Evolutionary conservation across 2,797 vertebrate genomes (phyloP), one percentile per base, ranked within the genome.

Genomic region (Steatocranus sp.): DNA sequence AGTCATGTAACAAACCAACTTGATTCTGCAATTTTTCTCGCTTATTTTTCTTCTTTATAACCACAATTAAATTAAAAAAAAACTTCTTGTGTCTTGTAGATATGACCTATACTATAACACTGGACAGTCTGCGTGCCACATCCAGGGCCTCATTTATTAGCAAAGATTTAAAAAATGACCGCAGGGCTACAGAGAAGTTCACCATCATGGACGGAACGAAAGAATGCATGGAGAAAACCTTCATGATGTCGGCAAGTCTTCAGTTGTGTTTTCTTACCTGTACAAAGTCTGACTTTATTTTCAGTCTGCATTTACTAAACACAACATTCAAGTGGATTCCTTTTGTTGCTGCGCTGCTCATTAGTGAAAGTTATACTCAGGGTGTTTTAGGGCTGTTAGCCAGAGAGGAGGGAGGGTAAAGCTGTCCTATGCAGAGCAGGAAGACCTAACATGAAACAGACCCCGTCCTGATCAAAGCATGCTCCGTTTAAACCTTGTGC

Each of bases 221-320:
- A 58, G 80, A 34, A 79, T 96, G 88, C 97, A 95, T 94, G 87
- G 68, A 18, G 6, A 96, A 97, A 86, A 94, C 84, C 94, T 98
- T 99, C 96, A 97, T 97, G 95, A 98, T 98, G 97, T 97, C 97
- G 97, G 98, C 95, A 98, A 99, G 98, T 98, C 96, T 96, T 97
- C 54, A 61, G 5, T 76, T 80, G 41, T n/a, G 30, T 18, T 46
- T 50, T 70, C 61, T 17, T 20, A 77, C n/a, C 27, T 79, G 30
- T 15, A 20, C 1, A 15, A 38, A 79, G 58, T 54, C 54, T 8
- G 73, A 50, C 36, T 54, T 43, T 3, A 48, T 27, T 32, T 81
- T 32, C 20, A 80, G 20, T n/a, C 5, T 3, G 0, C 9, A 15
- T 68, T n/a, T 50, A 41, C 7, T 11, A 75, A 25, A 56, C 18